Evolutionary conservation across 2,113 vertebrate species (phyloP).

Genomic region (Salvelinus sp.): DNA sequence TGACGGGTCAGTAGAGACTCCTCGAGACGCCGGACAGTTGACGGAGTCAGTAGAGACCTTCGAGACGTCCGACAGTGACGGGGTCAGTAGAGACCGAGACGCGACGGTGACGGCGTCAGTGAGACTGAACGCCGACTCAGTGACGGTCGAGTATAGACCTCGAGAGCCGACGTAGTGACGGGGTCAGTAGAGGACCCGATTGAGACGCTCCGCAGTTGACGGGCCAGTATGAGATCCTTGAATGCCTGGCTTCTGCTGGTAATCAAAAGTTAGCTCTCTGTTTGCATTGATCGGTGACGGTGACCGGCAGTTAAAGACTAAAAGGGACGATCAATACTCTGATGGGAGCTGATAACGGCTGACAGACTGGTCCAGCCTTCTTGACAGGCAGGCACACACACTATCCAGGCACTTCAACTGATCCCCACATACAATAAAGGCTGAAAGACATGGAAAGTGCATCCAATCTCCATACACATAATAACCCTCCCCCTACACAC

Average conservation of each 20-base stretch:
- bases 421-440: not conserved
- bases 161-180: too few relatives aligned
- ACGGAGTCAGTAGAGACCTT: too few relatives aligned
- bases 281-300: not conserved
- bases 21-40: too few relatives aligned
- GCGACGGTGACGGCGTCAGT: too few relatives aligned
- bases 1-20: too few relatives aligned
- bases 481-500: too few relatives aligned
- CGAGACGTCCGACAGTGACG: too few relatives aligned
- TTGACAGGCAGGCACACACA: not conserved
- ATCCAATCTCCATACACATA: not conserved
- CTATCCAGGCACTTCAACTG: not conserved
- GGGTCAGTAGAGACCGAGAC: too few relatives aligned
- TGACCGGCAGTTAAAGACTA: not conserved
- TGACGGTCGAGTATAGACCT: too few relatives aligned
- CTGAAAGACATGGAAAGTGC: not conserved
- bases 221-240: not conserved
- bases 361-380: not conserved
- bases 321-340: not conserved
- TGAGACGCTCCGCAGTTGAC: too few relatives aligned
- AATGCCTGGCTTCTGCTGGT: not conserved
- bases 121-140: too few relatives aligned
- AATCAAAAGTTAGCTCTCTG: not conserved
- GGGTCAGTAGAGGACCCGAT: too few relatives aligned
- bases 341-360: not conserved